Base-by-base conservation (phyloP, 2,113 vertebrate species). In the Lates calcarifer region DNA sequence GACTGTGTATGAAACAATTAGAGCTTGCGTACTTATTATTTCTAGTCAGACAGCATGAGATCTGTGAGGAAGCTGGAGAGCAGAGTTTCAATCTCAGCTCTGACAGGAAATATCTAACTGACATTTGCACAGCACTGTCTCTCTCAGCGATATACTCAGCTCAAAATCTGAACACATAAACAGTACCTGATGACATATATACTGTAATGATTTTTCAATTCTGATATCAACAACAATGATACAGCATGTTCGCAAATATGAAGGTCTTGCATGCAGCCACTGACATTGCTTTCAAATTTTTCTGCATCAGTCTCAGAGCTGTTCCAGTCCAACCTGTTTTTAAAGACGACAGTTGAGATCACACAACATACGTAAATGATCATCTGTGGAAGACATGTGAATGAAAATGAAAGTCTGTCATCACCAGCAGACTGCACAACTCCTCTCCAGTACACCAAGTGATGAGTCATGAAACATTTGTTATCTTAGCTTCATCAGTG, bases 21-120 rank as follows among this genome's bases (percentile, higher is more conserved):
- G 15, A 61, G 58, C 57, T 31, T 67, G 64, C 71, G 76, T 74
- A 28, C 24, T 84, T 82, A 55, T 90, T 67, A 68, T 72, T 77
- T 67, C 68, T 4, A 13, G 67, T 53, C 51, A 81, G 35, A 47
- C 49, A 43, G 20, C 58, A 24, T 7, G 72, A 79, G 84, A 65
- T 72, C 43, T 62, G 58, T 49, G 69, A 79, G 58, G 47, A 26
- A 28, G 47, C 43, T 28, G 33, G 41, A 33, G 53, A 57, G 45
- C 56, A 69, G 47, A 20, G 18, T 70, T n/a, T 74, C n/a, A 65
- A 17, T 66, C 45, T 37, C 39, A 31, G 47, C 47, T 77, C 68
- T 70, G 69, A 79, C 41, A 72, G 67, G 13, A 31, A 55, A 72
- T 63, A n/a, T 67, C 73, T 77, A 76, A 82, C 18, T 77, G 75